Conservation (phyloP, 2,797 vertebrate species). For the Coluber constrictor region DNA sequence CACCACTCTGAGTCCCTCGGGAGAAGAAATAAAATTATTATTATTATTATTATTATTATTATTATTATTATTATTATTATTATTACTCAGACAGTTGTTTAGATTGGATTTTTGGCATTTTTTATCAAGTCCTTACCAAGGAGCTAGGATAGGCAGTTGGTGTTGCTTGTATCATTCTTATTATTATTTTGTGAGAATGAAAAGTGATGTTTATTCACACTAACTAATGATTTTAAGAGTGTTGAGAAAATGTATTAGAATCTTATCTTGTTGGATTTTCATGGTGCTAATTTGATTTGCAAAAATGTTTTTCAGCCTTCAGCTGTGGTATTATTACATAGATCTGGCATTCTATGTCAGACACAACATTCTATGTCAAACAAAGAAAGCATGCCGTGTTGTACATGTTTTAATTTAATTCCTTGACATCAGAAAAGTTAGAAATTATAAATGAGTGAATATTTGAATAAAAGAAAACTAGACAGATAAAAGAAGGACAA, state of each 20-base stretch:
- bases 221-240: neutral
- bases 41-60: no score
- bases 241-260: neutral
- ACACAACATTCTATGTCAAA: neutral
- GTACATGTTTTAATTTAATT: neutral
- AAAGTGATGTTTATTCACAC: neutral
- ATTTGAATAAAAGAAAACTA: neutral
- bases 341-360: neutral
- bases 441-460: neutral
- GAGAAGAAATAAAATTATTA: no score
- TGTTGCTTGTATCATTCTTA: neutral
- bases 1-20: no score
- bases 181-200: neutral
- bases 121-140: neutral
- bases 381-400: neutral
- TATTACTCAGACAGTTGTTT: no score
- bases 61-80: no score
- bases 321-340: neutral
- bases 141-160: neutral
- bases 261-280: neutral
- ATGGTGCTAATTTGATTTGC: neutral
- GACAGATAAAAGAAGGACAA: neutral
- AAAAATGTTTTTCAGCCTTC: neutral
- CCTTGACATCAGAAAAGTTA: neutral
- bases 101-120: neutral